Base-by-base conservation (phyloP, 2,888 invertebrate genomes). In the Globia sparganii region DNA sequence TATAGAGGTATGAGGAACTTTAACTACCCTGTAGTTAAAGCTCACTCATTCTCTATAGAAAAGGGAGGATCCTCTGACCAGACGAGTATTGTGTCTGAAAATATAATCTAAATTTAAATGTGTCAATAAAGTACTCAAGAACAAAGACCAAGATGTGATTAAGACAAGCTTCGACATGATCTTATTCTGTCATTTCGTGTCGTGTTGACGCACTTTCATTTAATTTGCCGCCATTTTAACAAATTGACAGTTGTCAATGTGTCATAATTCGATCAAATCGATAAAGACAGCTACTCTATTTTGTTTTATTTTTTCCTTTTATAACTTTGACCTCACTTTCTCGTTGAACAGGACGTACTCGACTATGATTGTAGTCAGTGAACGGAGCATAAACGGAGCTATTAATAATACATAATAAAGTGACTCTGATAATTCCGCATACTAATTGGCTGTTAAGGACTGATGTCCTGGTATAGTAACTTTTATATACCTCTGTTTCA, bases 241-340 rank as follows among this genome's bases (percentile, higher is more conserved):
- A 73, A 78, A 78, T 75, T 81, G 82, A 81, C 88, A 81, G 69
- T 72, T 83, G 85, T 86, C 88, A 85, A 77, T 68, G 56, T 78
- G 68, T 68, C 72, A 75, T 72, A 64, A 46, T 53, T 34, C 34
- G 68, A 73, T 67, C 15, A 56, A 43, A 72, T 70, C 53, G 46
- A 18, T 67, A 61, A 37, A 73, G 70, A 83, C 78, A 83, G 59
- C 43, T 21, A 56, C 37, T 72, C 18, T 59, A 62, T 66, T 59
- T 81, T 34, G 43, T 68, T 37, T 59, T 59, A 78, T 70, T 72
- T 66, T 59, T 64, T n/a, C 11, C 8, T 56, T 59, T 61, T 59
- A 70, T 64, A 4, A 62, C 37, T 68, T 43, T 77, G 86, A 87
- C 87, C 86, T 86, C 83, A 85, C 80, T 87, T 86, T 87, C 83